Conservation (phyloP, 2,888 invertebrate genomes). For the Resseliella maxima region DNA sequence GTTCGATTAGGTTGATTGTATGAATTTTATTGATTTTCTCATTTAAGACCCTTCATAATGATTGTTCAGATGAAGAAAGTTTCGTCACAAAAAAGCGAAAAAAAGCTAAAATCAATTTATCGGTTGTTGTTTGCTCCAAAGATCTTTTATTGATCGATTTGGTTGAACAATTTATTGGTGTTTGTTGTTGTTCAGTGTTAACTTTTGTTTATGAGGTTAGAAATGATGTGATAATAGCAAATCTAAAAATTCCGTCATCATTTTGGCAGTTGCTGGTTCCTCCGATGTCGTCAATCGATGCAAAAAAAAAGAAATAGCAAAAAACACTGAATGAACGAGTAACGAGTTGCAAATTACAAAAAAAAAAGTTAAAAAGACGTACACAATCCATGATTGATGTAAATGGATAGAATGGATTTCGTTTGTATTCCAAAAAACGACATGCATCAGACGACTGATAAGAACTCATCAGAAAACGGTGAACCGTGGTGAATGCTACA, state of each 20-base stretch:
- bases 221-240: not conserved
- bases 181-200: constrained; percentile 1
- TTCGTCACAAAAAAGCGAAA: not conserved
- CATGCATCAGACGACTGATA: not conserved
- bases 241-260: not conserved
- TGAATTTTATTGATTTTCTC: not conserved
- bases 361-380: not conserved
- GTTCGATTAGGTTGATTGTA: not conserved
- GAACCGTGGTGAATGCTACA: not conserved
- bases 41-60: too few relatives aligned
- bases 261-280: too few relatives aligned
- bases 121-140: constrained; percentile 22
- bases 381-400: constrained; percentile 4
- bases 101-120: not conserved
- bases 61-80: not conserved
- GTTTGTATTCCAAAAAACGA: not conserved
- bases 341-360: too few relatives aligned
- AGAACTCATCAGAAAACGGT: not conserved
- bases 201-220: not conserved
- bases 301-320: not conserved
- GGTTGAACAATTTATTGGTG: constrained; percentile 8
- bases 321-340: not conserved
- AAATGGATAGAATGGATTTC: not conserved
- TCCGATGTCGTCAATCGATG: not conserved
- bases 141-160: not conserved